Percentiles rank a stretch among this genome's conserved stretches.
phyloP scores from a whole-genome alignment of 2,888 invertebrate genomes.

The Podabrus alpinus region DNA sequence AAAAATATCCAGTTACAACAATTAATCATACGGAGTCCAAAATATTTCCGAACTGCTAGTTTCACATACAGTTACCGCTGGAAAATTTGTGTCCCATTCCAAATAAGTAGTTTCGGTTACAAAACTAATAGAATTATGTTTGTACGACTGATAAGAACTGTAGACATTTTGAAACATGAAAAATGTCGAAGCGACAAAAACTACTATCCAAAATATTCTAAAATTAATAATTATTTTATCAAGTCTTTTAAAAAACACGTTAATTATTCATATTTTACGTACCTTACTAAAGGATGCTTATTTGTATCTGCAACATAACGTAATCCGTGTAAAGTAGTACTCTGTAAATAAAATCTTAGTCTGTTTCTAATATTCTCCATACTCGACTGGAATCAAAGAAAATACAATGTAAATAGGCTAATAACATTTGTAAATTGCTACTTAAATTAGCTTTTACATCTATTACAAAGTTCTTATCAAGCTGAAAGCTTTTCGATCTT shows the following conservation, averaged over 20 bases:
- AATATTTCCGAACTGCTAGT: conserved; percentile 49
- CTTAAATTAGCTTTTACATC: not conserved
- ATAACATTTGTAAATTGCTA: not conserved
- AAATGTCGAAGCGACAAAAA: conserved; percentile 56
- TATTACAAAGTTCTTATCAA: conserved; percentile 13
- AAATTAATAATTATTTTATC: conserved; percentile 33
- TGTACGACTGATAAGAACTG: conserved; percentile 60
- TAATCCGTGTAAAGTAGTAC: conserved; percentile 49
- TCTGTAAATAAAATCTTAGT: conserved; percentile 43
- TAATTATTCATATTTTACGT: not conserved
- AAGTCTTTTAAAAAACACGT: not conserved
- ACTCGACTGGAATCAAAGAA: not conserved
- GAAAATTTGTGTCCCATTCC: conserved; percentile 66
- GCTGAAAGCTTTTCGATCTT: conserved; percentile 14
- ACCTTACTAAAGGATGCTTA: conserved; percentile 42
- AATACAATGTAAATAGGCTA: not conserved
- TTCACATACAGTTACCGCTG: conserved; percentile 65
- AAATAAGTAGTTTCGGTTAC: conserved; percentile 63
- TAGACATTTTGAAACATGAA: conserved; percentile 56
- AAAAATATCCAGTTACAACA: not conserved
- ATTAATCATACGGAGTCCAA: conserved; percentile 41
- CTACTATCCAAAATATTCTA: conserved; percentile 62
- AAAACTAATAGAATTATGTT: conserved; percentile 57
- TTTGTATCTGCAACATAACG: conserved; percentile 46
- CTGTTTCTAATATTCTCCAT: conserved; percentile 13